Evolutionary conservation across 1,140 invertebrate genomes (phyloP).

Genomic region (Plutomurus gul): DNA sequence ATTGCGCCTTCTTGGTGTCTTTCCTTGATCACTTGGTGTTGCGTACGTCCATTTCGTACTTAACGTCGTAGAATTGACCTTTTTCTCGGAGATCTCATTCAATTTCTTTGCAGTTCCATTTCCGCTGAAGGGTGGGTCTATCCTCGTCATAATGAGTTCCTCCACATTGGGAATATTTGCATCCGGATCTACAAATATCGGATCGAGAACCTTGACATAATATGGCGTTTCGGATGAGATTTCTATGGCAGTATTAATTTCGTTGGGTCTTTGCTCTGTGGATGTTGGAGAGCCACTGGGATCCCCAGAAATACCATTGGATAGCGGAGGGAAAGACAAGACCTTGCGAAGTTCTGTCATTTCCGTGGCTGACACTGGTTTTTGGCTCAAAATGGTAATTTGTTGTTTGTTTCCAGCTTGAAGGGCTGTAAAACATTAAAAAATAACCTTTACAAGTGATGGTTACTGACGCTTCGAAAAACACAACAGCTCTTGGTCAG

Average conservation of each 20-base stretch:
- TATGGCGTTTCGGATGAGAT: conserved; percentile 25
- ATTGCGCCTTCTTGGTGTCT: conserved; percentile 23
- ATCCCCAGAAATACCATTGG: conserved; percentile 11
- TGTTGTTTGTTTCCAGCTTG: conserved; percentile 41
- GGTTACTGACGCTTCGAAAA: too few relatives aligned
- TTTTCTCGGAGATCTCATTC: conserved; percentile 42
- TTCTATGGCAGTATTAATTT: not conserved
- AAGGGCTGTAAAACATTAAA: conserved; percentile 40
- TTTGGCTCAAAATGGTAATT: not conserved
- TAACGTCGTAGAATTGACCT: conserved; percentile 50
- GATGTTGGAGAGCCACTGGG: conserved; percentile 24
- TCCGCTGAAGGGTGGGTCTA: conserved; percentile 29
- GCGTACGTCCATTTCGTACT: conserved; percentile 52
- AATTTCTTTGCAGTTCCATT: conserved; percentile 33
- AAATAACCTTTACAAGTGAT: too few relatives aligned
- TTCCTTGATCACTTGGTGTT: conserved; percentile 31
- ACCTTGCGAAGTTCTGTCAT: conserved; percentile 52
- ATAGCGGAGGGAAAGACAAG: conserved; percentile 49
- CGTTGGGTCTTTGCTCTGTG: not conserved
- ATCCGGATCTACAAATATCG: conserved; percentile 42
- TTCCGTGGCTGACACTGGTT: not conserved
- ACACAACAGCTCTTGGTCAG: too few relatives aligned
- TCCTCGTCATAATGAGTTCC: conserved; percentile 52
- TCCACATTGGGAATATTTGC: conserved; percentile 52
- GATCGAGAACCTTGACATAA: conserved; percentile 51